Conservation (phyloP, 1,140 invertebrate genomes). For the Drosophila kepulauana region DNA sequence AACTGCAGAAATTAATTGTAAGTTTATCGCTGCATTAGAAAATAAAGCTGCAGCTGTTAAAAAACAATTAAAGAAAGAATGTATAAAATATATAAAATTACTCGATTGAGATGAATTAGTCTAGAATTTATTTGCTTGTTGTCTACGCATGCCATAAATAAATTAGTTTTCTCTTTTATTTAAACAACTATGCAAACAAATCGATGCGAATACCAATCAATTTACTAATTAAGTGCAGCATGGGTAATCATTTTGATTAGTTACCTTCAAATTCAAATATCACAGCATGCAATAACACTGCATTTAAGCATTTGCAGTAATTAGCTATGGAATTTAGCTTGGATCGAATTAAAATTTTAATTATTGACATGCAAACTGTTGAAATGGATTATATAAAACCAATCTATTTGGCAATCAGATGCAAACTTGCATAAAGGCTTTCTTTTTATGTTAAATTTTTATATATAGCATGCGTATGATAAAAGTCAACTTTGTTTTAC, state of each 20-base stretch:
- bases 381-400: background rate
- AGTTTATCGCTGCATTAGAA: background rate
- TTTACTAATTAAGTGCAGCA: constrained; percentile 10
- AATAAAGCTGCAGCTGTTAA: too few relatives aligned
- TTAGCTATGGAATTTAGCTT: background rate
- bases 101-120: too few relatives aligned
- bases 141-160: background rate
- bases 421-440: background rate
- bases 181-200: background rate
- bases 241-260: background rate
- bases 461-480: too few relatives aligned
- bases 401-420: background rate
- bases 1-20: background rate
- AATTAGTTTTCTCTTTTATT: background rate
- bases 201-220: background rate
- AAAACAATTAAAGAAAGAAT: too few relatives aligned
- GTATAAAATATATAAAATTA: too few relatives aligned
- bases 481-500: too few relatives aligned
- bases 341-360: background rate
- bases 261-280: background rate
- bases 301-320: too few relatives aligned
- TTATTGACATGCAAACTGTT: background rate
- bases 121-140: too few relatives aligned
- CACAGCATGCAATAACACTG: background rate
- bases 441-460: background rate